Base-by-base conservation (phyloP, 2,113 vertebrate species). In the Penelope pileata region DNA sequence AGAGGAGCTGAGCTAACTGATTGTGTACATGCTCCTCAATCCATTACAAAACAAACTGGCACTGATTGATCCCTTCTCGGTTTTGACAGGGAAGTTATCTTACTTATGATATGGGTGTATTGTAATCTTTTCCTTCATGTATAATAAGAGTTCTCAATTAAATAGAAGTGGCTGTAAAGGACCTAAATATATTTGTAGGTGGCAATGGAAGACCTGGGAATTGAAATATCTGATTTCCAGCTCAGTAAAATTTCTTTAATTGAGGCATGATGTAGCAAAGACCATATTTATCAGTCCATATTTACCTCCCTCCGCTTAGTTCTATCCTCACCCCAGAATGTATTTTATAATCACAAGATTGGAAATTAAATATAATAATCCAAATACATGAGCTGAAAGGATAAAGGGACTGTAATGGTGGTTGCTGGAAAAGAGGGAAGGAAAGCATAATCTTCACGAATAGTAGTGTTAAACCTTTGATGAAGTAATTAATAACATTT, bases 401-500 rank as follows among this genome's bases (percentile, higher is more conserved):
- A n/a, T 63, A 83, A 78, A 74, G n/a, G 10, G 63, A 58, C 74
- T 18, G 3, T 30, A 50, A 64, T 75, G 14, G 27, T 36, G 19
- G 32, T 69, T 90, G 13, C 34, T 60, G 32, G 67, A 54, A 79
- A 80, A 69, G 34, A 12, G 60, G 9, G 23, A 86, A 36, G 40
- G 63, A 74, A 92, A 26, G 16, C n/a, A 64, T 38, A 42, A 64
- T 58, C 36, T 66, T 94, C 48, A 63, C 26, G 78, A 86, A 60
- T 11, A 86, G 40, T 47, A 60, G 34, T 38, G 64, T 74, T 83
- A 83, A 90, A 53, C 23, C 40, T 85, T 64, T 88, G 81, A 86
- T 88, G 63, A 93, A 86, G 64, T 74, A 91, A 93, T 95, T 93
- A 83, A 83, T 69, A 91, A 85, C 75, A 80, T 77, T 88, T 91